These are phyloP conservation scores for Noctua fimbriata DNA, from an alignment of 2,888 invertebrate species.

Conservation along the genomic window DNA sequence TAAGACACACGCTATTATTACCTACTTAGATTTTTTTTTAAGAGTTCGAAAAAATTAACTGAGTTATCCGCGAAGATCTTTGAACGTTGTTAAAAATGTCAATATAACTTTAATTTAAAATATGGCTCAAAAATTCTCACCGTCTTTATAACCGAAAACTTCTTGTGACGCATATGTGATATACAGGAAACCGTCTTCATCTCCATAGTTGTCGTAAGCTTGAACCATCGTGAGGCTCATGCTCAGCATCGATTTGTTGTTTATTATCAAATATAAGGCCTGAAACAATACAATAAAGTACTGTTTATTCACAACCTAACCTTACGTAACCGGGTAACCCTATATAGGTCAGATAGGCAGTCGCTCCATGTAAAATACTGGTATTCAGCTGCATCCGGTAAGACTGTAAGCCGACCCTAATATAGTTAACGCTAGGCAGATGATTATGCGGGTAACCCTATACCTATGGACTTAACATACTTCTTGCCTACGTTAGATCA, in stretches of 20 bases:
- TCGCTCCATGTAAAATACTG: too few relatives aligned
- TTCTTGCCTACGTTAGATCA: neutral
- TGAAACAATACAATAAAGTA: constrained; percentile 72
- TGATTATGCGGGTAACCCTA: neutral
- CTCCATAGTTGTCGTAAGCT: constrained; percentile 94
- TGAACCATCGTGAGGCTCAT: constrained; percentile 95
- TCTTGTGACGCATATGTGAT: constrained; percentile 97
- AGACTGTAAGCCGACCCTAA: too few relatives aligned
- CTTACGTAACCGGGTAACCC: too few relatives aligned
- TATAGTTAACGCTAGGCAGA: too few relatives aligned
- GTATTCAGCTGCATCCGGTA: too few relatives aligned
- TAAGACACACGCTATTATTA: neutral
- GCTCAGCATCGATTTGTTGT: constrained; percentile 95
- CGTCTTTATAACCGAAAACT: constrained; percentile 93
- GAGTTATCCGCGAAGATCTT: neutral
- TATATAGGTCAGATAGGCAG: too few relatives aligned
- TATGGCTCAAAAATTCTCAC: constrained; percentile 71
- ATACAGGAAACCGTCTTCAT: constrained; percentile 96
- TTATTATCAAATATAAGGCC: constrained; percentile 95
- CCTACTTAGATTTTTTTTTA: too few relatives aligned
- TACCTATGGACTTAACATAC: neutral
- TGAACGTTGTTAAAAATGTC: neutral
- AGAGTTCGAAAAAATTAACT: neutral
- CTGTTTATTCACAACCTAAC: neutral
- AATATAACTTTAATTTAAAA: neutral